These are phyloP conservation scores for Lasiurus cinereus DNA, from an alignment of 2,113 vertebrate genomes.

Conservation along the genomic window DNA sequence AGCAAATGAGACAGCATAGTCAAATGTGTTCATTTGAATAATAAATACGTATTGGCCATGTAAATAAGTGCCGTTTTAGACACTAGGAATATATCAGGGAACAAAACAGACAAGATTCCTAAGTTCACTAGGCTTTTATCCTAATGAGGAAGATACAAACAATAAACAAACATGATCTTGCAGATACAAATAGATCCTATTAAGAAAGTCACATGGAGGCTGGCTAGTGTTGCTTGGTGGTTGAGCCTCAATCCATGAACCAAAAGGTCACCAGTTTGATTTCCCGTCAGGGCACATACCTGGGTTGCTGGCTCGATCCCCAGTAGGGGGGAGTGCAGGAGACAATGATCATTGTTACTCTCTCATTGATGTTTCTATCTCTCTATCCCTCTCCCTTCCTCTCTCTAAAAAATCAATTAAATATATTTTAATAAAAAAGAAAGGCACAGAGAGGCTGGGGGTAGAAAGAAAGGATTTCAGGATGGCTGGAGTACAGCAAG, in stretches of 20 bases:
- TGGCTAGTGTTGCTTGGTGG: too few species aligned
- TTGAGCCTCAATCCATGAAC: too few species aligned
- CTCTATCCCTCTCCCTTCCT: background rate
- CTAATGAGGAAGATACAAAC: background rate
- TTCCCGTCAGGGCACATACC: too few species aligned
- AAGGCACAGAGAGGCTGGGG: background rate
- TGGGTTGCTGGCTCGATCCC: too few species aligned
- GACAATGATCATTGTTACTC: too few species aligned
- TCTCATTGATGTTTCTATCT: too few species aligned
- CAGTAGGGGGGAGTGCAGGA: too few species aligned
- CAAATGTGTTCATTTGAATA: background rate
- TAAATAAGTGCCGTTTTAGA: background rate
- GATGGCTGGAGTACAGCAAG: too few species aligned
- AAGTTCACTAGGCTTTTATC: background rate
- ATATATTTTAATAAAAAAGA: background rate
- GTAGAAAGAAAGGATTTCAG: background rate
- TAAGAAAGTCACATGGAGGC: background rate
- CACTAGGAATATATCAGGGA: background rate
- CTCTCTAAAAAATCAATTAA: background rate
- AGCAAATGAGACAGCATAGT: background rate
- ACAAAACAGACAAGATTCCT: background rate
- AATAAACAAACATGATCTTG: background rate
- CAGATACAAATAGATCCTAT: background rate
- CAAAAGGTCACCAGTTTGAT: too few species aligned
- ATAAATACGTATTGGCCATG: background rate